Evolutionary conservation across 1,140 invertebrate genomes (phyloP), one percentile per base, ranked within the genome.

Genomic region (Leptopilina boulardi): DNA sequence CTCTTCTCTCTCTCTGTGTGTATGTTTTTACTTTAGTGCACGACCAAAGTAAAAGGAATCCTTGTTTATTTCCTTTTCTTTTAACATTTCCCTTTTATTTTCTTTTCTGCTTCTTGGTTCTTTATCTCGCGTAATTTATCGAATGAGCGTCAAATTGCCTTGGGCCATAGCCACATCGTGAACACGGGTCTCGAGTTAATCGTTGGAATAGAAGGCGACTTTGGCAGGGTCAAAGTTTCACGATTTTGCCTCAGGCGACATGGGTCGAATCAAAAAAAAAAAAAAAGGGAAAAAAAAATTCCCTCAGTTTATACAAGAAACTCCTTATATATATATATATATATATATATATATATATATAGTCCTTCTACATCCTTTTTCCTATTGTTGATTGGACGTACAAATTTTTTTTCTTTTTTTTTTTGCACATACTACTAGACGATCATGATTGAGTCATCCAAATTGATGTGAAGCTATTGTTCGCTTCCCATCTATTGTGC

Each of bases 391-490:
- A 66, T 66, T 66, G 30, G 15, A 18, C 54, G 23, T 5, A 11
- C 19, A 23, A 56, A 18, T 56, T 19, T 56, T 56, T 56, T 56
- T n/a, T 54, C 8, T 21, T 44, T 44, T 44, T 44, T 44, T 44
- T 44, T n/a, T 44, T 44, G 11, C n/a, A 8, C 47, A 51, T 3
- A 15, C 23, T 18, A 66, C 15, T 66, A 23, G 41, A 78, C 51
- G 51, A 47, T 59, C 78, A 47, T 85, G 86, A 87, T 87, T 87
- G 86, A 87, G 81, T 87, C 81, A 83, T 85, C 81, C 76, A 82
- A 87, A 86, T 86, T 82, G 82, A 87, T 85, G 84, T 79, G 70
- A 80, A 75, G n/a, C 78, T 66, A 87, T 87, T 87, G 85, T 87
- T 86, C 82, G 11, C 15, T 56, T 38, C 34, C 38, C 13, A 13